Base-by-base conservation (phyloP, 2,888 invertebrate species). In the Amiota communis region DNA sequence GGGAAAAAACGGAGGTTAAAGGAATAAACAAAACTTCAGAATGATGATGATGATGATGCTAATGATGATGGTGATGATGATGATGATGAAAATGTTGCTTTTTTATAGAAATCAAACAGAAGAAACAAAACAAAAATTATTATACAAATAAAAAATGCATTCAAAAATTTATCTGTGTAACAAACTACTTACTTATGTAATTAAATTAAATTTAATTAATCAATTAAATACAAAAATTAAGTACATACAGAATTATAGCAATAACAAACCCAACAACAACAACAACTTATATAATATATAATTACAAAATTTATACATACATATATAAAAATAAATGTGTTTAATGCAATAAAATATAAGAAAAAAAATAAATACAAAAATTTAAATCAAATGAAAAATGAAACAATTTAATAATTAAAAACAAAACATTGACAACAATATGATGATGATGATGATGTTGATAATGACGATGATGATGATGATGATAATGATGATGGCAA, bases 281-380 rank as follows among this genome's bases (percentile, higher is more conserved):
- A 49, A 67, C 71, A 74, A 71, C 70, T 59, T 47, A 48, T 46
- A 10, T 65, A 57, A 23, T 56, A 70, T 72, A 72, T 17, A 71
- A 72, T 75, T 77, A 74, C 72, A 71, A 70, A 77, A 75, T 78
- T 77, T 75, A 73, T 77, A 68, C 71, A 73, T 77, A 68, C 71
- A 77, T 70, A 77, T 69, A 67, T 72, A 70, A 63, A 70, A 46
- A 47, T 75, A 69, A 75, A 67, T 71, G 65, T 73, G 59, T 71
- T 70, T 75, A 59, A 70, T 72, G 72, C 59, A 53, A 70, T 72
- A 70, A 68, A 47, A 61, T 63, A 59, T 17, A 59, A 17, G 20
- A 17, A 59, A 17, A n/a, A 59, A 17, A 59, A 59, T 20, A 59
- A n/a, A 59, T 1, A 13, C 2, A n/a, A 59, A 59, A 59, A 17